Base-by-base conservation (phyloP, 2,797 vertebrate species). In the Dendrocincla tyrannina region DNA sequence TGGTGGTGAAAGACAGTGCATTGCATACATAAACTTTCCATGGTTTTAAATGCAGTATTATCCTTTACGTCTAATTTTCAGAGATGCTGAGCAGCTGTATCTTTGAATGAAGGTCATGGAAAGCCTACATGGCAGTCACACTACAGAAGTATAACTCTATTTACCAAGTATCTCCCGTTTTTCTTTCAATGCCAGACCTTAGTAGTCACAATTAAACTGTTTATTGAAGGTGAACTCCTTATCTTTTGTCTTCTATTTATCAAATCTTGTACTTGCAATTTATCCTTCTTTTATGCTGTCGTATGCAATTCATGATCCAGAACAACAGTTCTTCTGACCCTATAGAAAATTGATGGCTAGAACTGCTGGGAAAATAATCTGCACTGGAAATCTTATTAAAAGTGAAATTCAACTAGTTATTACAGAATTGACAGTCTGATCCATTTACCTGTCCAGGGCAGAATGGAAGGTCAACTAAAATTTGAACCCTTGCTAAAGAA, bases 381-480 rank as follows among this genome's bases (percentile, higher is more conserved):
- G 9, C 39, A 12, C 50, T 94, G 56, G 59, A 92, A 93, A 91
- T 84, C 70, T 68, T 95, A 93, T 85, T 95, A 94, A 63, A 95
- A 91, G 64, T 81, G 88, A 88, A 95, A 92, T 94, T 89, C 64
- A 85, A 2, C 85, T 81, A 67, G 79, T 87, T 94, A 90, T 87
- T 94, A 85, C n/a, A 76, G 72, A 91, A 90, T 74, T 96, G 95
- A 81, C 89, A 89, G 50, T 73, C 67, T 0, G 3, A 85, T 95
- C 93, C 77, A 93, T 96, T 93, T 72, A 88, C 75, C 73, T 92
- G 74, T 87, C 84, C 41, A 58, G 58, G 64, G 23, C 64, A 81
- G 77, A 95, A 85, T 85, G 80, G 79, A 93, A 95, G 88, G 94
- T 96, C 91, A 90, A 32, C 42, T 92, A 84, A 92, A 95, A 93